Conservation (phyloP, 2,113 vertebrate genomes). For the Raja brachyura region DNA sequence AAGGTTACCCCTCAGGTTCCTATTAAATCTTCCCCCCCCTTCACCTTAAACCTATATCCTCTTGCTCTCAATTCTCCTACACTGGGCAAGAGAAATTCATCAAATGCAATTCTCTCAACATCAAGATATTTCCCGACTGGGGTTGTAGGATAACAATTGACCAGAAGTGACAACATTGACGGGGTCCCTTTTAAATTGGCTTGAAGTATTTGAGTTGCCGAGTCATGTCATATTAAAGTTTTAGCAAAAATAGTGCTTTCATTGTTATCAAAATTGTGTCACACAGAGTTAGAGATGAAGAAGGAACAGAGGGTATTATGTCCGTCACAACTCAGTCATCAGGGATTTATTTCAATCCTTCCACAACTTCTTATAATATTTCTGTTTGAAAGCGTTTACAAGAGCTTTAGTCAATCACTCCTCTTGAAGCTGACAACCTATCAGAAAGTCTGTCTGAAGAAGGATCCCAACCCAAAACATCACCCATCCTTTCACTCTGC, state of each 20-base stretch:
- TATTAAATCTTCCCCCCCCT: no score
- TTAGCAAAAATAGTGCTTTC: neutral
- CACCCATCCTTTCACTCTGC: no score
- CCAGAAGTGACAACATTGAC: neutral
- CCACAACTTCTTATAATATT: neutral
- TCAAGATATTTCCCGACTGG: neutral
- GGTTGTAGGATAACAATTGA: neutral
- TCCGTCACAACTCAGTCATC: neutral
- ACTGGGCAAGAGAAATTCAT: no score
- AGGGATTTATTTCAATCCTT: neutral
- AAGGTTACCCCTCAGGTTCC: no score
- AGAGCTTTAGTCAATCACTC: neutral
- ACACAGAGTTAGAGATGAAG: neutral
- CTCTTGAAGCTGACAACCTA: neutral
- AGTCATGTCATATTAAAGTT: neutral
- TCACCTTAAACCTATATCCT: no score
- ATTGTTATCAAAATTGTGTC: neutral
- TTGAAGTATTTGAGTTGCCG: neutral
- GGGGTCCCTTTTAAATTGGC: neutral
- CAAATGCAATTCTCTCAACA: neutral
- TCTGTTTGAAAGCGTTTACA: neutral
- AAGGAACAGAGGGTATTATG: neutral
- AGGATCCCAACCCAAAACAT: no score
- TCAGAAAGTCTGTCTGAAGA: no score
- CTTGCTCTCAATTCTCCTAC: no score